Percentiles rank a stretch among this genome's conserved stretches.
Conservation (phyloP, 2,113 vertebrate genomes). For the Zonotrichia leucophrys region DNA sequence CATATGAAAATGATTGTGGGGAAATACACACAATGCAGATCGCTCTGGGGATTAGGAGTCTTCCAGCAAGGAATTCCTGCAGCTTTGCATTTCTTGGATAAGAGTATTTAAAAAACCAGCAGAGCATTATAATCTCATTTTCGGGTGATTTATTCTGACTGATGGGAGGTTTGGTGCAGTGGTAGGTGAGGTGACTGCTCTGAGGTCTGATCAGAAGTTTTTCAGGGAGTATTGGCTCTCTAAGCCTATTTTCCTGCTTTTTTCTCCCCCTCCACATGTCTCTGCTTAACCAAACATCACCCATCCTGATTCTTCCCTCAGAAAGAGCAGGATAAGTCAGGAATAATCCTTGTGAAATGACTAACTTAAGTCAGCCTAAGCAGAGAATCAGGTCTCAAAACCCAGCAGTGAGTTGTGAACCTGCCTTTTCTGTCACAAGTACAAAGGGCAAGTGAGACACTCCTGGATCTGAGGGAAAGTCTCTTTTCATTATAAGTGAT, state of each 20-base stretch:
- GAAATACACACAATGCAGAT: constrained; percentile 13
- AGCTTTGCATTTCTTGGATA: constrained; percentile 7
- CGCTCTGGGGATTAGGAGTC: not conserved
- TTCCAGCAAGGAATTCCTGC: constrained; percentile 44
- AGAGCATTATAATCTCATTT: not conserved
- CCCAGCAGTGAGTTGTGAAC: not conserved
- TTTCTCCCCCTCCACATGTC: not conserved
- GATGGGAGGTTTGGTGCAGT: not conserved
- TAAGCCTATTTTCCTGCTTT: not conserved
- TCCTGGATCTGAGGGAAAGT: not conserved
- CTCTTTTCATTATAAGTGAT: not conserved
- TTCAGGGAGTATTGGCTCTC: not conserved
- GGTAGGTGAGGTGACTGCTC: not conserved
- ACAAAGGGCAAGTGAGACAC: not conserved
- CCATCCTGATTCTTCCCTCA: not conserved
- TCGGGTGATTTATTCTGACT: not conserved
- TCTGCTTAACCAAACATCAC: not conserved
- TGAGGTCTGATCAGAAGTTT: not conserved
- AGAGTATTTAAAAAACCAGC: not conserved
- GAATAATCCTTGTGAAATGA: not conserved
- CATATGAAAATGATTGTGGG: constrained; percentile 49
- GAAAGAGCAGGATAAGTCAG: not conserved
- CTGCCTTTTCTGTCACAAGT: not conserved
- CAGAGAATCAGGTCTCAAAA: not conserved
- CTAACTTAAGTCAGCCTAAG: not conserved